phyloP scores from a whole-genome alignment of 2,888 invertebrate species.

The Melanotus villosus region DNA sequence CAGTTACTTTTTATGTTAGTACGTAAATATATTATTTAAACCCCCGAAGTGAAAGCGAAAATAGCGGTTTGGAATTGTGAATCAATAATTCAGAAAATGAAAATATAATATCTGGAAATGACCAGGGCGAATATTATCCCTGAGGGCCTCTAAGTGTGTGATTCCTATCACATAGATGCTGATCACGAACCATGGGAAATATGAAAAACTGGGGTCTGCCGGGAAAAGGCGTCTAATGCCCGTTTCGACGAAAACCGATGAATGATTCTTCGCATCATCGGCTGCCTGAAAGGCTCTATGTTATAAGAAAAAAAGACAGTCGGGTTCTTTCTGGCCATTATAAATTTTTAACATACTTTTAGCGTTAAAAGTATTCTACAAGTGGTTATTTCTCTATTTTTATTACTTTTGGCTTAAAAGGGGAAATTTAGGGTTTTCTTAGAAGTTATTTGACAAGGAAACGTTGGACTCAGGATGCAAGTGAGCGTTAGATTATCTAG shows the following conservation, averaged over 20 bases:
- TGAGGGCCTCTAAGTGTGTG: constrained; percentile 31
- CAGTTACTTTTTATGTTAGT: neutral
- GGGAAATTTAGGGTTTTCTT: no score
- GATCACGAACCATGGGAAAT: constrained; percentile 59
- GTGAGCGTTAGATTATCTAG: no score
- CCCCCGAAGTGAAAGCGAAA: constrained; percentile 6
- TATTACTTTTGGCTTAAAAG: no score
- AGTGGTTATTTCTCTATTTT: neutral
- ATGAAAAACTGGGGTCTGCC: constrained; percentile 55
- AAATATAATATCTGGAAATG: constrained; percentile 22
- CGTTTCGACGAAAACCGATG: constrained; percentile 56
- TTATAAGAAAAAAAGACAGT: constrained; percentile 14
- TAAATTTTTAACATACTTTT: constrained; percentile 17
- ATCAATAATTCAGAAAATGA: constrained; percentile 27
- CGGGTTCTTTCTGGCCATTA: constrained; percentile 7
- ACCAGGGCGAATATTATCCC: constrained; percentile 17
- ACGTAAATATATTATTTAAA: neutral
- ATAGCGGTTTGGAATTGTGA: neutral
- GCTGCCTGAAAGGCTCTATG: constrained; percentile 48
- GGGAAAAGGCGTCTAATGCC: constrained; percentile 54
- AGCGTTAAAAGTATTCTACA: neutral
- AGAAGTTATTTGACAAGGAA: no score
- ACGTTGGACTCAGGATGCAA: no score
- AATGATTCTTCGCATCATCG: constrained; percentile 54
- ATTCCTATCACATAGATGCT: constrained; percentile 49